Evolutionary conservation across 53 echinoderm and acorn worm species (phyloP).

Genomic region (Apostichopus leukothele): DNA sequence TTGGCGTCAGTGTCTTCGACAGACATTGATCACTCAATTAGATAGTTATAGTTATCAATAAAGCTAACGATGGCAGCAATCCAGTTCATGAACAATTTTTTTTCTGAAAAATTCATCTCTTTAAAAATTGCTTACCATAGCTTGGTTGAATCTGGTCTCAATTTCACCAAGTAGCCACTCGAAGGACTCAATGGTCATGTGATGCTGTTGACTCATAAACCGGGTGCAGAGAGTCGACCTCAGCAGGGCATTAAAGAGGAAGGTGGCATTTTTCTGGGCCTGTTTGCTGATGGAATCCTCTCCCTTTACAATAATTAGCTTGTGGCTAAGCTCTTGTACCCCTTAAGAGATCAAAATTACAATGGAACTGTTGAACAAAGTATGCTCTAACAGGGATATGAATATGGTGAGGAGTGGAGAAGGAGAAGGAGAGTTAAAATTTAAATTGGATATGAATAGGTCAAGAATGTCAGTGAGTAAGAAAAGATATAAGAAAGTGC

Average conservation of each 20-base stretch:
- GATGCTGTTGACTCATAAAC: slow-evolving; percentile 76
- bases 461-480: too few relatives aligned
- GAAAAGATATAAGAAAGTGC: too few relatives aligned
- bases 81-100: too few relatives aligned
- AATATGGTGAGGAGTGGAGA: background rate
- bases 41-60: too few relatives aligned
- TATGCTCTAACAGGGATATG: background rate
- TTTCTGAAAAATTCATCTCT: background rate
- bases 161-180: slow-evolving; percentile 98
- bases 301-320: slow-evolving; percentile 89
- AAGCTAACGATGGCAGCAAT: too few relatives aligned
- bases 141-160: slow-evolving; percentile 93
- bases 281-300: slow-evolving; percentile 93
- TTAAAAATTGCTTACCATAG: slow-evolving; percentile 63
- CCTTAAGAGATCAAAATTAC: slow-evolving; percentile 49
- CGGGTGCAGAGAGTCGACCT: slow-evolving; percentile 86
- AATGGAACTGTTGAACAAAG: background rate
- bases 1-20: too few relatives aligned
- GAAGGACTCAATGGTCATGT: slow-evolving; percentile 82
- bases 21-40: too few relatives aligned
- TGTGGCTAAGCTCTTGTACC: slow-evolving; percentile 75
- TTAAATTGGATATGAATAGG: too few relatives aligned
- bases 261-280: slow-evolving; percentile 96
- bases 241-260: slow-evolving; percentile 84
- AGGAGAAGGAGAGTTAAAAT: too few relatives aligned